phyloP scores from a whole-genome alignment of 2,888 invertebrate genomes.

The Scaptodrosophila latifasciaeformis region DNA sequence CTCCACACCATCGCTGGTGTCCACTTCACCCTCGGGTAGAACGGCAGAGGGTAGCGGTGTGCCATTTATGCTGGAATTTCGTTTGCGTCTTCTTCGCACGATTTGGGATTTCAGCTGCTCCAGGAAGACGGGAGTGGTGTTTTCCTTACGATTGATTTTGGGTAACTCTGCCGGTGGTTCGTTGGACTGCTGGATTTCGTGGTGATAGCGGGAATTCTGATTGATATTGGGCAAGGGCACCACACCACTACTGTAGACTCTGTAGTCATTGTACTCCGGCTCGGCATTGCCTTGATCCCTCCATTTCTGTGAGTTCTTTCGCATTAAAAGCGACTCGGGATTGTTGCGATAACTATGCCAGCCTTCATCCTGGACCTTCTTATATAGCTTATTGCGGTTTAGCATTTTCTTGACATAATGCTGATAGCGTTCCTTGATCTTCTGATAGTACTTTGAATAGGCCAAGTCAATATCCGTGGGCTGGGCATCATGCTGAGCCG shows the following conservation, averaged over 20 bases:
- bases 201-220: slow-evolving; percentile 41
- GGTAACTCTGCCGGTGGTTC: slow-evolving; percentile 20
- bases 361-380: slow-evolving; percentile 50
- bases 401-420: slow-evolving; percentile 71
- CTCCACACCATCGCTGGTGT: slow-evolving; percentile 51
- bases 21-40: slow-evolving; percentile 47
- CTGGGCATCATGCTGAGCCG: slow-evolving; percentile 37
- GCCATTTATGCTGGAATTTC: slow-evolving; percentile 42
- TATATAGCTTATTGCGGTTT: slow-evolving; percentile 48
- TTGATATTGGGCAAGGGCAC: slow-evolving; percentile 61
- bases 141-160: neutral
- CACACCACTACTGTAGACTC: slow-evolving; percentile 3
- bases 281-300: slow-evolving; percentile 43
- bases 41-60: slow-evolving; percentile 23
- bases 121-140: slow-evolving; percentile 44
- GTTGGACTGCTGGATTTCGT: slow-evolving; percentile 23
- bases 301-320: slow-evolving; percentile 57
- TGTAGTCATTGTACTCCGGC: slow-evolving; percentile 34
- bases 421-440: slow-evolving; percentile 70
- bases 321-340: slow-evolving; percentile 53
- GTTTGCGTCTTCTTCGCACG: slow-evolving; percentile 57
- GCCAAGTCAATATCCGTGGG: slow-evolving; percentile 64
- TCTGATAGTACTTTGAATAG: slow-evolving; percentile 71
- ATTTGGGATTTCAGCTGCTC: slow-evolving; percentile 71
- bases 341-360: slow-evolving; percentile 60